Percentiles rank a stretch among this genome's conserved stretches.
Evolutionary conservation across 2,113 vertebrate genomes (phyloP).

Genomic region (Nyctibius bracteatus): DNA sequence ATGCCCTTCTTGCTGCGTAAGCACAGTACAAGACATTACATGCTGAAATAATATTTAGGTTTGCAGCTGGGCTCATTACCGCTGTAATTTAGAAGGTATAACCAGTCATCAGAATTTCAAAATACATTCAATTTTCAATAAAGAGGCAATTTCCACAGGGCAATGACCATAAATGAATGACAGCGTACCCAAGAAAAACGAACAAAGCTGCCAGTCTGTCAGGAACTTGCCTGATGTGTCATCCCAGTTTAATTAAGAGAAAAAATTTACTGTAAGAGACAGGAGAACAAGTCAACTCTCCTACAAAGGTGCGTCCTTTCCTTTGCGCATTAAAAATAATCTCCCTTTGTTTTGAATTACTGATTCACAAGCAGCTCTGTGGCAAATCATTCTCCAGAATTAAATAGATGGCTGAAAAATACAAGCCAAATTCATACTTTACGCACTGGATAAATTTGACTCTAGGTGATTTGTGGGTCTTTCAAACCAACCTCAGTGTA

Average conservation of each 20-base stretch:
- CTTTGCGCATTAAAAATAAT: neutral
- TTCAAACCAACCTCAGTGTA: neutral
- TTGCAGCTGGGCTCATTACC: neutral
- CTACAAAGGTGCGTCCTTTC: neutral
- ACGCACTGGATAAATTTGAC: neutral
- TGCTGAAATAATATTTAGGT: constrained; percentile 1
- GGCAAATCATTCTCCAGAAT: neutral
- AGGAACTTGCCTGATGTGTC: neutral
- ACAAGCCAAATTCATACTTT: neutral
- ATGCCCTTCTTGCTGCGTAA: neutral
- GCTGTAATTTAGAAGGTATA: neutral
- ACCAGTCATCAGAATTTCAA: neutral
- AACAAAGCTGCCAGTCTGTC: neutral
- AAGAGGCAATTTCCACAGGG: neutral
- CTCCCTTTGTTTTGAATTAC: neutral
- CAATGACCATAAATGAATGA: constrained; percentile 8
- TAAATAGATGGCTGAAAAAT: neutral
- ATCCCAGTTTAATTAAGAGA: neutral
- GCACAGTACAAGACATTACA: neutral
- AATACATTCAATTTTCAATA: neutral
- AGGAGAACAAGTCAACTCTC: neutral
- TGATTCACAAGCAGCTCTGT: neutral
- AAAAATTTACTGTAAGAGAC: neutral
- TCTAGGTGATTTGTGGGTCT: neutral
- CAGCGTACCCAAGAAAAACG: neutral